Base-by-base conservation (phyloP, 1,140 invertebrate species). In the Vollenhovia emeryi region DNA sequence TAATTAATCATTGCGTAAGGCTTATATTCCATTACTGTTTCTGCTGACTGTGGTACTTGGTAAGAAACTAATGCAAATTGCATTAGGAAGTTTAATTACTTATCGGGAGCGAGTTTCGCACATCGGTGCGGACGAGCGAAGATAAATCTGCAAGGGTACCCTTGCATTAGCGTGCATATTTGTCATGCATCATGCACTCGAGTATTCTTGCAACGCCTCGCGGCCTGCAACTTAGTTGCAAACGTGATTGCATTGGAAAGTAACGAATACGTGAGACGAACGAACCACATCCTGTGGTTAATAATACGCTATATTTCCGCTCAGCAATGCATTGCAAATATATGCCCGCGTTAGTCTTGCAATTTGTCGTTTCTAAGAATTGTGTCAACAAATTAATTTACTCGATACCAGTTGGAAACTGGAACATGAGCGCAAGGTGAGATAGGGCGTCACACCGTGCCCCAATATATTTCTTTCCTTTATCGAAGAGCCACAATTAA, bases 171-270 rank as follows among this genome's bases (percentile, higher is more conserved):
- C 36, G 57, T 62, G 86, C 55, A 84, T 50, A 66, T 45, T 74
- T 83, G 55, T 84, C 87, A 71, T 64, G 79, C 86, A 87, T 87
- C 86, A 64, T 68, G 60, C 83, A 59, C 64, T 79, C 83, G 79
- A 45, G 45, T 48, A 45, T 50, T 50, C 52, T 59, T 84, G 86
- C 43, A 86, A 82, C 68, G 80, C 59, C 68, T 71, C 84, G 68
- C 48, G 45, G 75, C 64, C 36, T 66, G 83, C 52, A 68, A 48
- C 43, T 59, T 66, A 30, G 73, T 88, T 84, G 57, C 36, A 71
- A 40, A 21, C 50, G 60, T 71, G 66, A 55, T 69, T 79, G 64
- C 79, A 55, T 71, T 45, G 55, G 62, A 52, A 71, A 84, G 66
- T 50, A 88, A 84, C 57, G 62, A 74, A 83, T 78, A 68, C 69